Evolutionary conservation across 2,113 vertebrate species (phyloP).

Genomic region (Orientallactaga bullata): DNA sequence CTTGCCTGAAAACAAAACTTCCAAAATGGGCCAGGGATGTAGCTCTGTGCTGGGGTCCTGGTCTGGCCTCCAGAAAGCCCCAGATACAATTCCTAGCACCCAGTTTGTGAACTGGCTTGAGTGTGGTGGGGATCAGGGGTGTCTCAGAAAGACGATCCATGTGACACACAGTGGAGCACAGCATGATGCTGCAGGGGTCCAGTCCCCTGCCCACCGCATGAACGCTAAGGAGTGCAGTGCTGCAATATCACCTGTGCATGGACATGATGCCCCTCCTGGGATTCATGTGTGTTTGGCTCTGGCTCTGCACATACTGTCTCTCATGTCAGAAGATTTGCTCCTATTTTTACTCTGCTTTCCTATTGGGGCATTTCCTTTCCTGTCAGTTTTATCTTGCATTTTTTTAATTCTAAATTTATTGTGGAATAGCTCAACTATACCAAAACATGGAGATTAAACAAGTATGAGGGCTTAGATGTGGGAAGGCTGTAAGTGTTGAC

Average conservation of each 20-base stretch:
- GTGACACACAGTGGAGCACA: rapidly evolving
- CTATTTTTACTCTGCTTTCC: background rate
- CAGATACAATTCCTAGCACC: background rate
- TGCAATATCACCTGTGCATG: rapidly evolving
- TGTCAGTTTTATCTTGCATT: background rate
- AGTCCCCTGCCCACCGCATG: rapidly evolving
- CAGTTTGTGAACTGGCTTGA: too few relatives aligned
- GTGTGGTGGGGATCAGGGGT: rapidly evolving
- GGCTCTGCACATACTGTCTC: background rate
- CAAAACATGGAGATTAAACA: background rate
- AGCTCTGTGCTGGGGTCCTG: background rate
- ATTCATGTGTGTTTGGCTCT: too few relatives aligned
- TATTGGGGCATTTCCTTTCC: background rate
- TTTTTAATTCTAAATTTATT: background rate
- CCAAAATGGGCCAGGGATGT: too few relatives aligned
- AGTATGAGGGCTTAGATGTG: rapidly evolving
- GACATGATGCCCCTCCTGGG: background rate
- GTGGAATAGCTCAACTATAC: background rate
- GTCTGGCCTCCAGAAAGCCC: background rate
- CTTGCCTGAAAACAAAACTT: background rate
- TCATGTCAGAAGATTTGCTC: background rate
- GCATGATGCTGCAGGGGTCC: rapidly evolving
- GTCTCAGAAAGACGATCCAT: rapidly evolving
- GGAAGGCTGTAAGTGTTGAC: rapidly evolving
- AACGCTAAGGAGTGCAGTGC: background rate